phyloP scores from a whole-genome alignment of 2,113 vertebrate species.

The Paradoxurus hermaphroditus region DNA sequence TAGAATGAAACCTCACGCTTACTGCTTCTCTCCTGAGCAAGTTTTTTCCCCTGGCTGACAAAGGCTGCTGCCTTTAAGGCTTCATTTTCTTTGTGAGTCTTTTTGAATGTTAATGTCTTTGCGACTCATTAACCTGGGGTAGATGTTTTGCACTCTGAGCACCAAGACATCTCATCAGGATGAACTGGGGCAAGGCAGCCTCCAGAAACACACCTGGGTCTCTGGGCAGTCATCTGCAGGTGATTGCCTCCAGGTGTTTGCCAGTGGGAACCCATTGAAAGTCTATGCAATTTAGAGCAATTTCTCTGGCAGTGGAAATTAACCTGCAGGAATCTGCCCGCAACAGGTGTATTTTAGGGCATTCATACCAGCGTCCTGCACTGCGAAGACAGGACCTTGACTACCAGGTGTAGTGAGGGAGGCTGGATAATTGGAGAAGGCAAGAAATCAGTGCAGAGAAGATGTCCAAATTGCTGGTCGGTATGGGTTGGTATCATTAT shows the following conservation, averaged over 20 bases:
- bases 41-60: not conserved
- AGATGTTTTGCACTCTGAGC: slow-evolving; percentile 68
- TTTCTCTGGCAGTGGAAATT: slow-evolving; percentile 74
- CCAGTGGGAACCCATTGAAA: slow-evolving; percentile 72
- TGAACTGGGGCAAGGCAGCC: slow-evolving; percentile 59
- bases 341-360: slow-evolving; percentile 71
- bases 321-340: slow-evolving; percentile 71
- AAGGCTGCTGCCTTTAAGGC: slow-evolving; percentile 54
- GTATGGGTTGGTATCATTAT: slow-evolving; percentile 60
- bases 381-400: slow-evolving; percentile 33
- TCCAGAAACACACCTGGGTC: slow-evolving; percentile 72
- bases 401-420: slow-evolving; percentile 52
- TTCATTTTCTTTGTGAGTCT: slow-evolving; percentile 56
- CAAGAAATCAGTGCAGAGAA: slow-evolving; percentile 50
- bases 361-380: slow-evolving; percentile 43
- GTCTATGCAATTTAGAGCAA: slow-evolving; percentile 77
- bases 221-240: slow-evolving; percentile 73
- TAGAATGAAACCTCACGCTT: not conserved
- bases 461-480: slow-evolving; percentile 50
- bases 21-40: not conserved
- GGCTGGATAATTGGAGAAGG: slow-evolving; percentile 50
- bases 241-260: slow-evolving; percentile 73
- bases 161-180: slow-evolving; percentile 59
- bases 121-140: slow-evolving; percentile 65
- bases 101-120: slow-evolving; percentile 67